Evolutionary conservation across 2,797 vertebrate genomes (phyloP), one percentile per base, ranked within the genome.

Genomic region (Eurystomus glaucurus): DNA sequence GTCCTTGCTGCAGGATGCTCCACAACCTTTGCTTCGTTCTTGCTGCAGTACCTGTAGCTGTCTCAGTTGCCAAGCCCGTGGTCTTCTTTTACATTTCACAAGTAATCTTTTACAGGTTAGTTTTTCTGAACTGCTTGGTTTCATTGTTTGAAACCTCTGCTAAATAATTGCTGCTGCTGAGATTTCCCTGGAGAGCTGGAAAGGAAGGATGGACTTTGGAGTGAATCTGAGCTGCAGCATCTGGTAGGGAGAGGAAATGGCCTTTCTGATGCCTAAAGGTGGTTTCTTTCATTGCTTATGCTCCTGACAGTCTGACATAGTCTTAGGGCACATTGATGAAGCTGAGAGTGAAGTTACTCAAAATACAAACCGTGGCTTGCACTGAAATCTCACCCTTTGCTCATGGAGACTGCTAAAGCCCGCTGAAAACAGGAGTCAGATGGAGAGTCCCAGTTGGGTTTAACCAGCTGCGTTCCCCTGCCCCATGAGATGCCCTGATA

Each of bases 41-140:
- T 43, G 16, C 39, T 70, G 65, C 54, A 21, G 62, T 68, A 20
- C 21, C 54, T 1, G 1, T 65, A 64, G 55, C 71, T 74, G 33
- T 64, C 55, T 39, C 58, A 31, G 76, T 78, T 81, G 35, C 66
- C 72, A 29, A 57, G 48, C 48, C 57, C 0, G 0, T 25, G 62
- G 25, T 58, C 17, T 2, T 79, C 46, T 78, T 74, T 35, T 22
- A 14, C 21, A 7, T 60, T 58, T 84, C 86, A 17, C 28, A 61
- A 52, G 21, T 65, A 71, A 12, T 72, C 54, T 85, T 87, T 90
- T 21, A 41, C 23, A 61, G 69, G 81, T 84, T 85, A 39, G 58
- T 16, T 46, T 78, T 82, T 50, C 65, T 77, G 48, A 81, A 48
- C 43, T 9, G 1, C 54, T 74, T 80, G 52, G 15, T 70, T 90